Evolutionary conservation across 1,140 invertebrate genomes (phyloP).

Genomic region (Amyelois transitella): DNA sequence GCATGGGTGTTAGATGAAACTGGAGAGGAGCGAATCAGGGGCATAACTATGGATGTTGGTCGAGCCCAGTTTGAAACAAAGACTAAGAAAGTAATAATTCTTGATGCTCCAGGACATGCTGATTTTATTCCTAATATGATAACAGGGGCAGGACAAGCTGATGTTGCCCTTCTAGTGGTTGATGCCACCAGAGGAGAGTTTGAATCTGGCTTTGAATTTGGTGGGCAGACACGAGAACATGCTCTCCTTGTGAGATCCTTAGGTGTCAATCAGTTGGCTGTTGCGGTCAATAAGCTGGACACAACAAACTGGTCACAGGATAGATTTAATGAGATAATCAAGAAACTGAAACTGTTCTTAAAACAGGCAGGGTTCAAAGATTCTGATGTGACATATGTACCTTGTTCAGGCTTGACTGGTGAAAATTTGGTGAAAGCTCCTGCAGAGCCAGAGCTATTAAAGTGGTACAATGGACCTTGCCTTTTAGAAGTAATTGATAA

Average conservation of each 20-base stretch:
- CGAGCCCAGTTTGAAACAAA: constrained; percentile 95
- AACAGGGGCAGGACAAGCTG: constrained; percentile 96
- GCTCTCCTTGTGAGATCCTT: constrained; percentile 92
- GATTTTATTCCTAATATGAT: constrained; percentile 99
- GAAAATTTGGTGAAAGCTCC: constrained; percentile 89
- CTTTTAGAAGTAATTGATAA: constrained; percentile 90
- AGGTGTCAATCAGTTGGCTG: constrained; percentile 90
- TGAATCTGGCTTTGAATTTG: constrained; percentile 98
- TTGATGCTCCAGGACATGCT: constrained; percentile 98
- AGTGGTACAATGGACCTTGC: constrained; percentile 92
- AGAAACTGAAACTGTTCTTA: constrained; percentile 90
- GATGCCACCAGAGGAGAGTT: constrained; percentile 98
- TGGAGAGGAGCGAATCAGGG: constrained; percentile 92
- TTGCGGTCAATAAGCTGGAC: constrained; percentile 91
- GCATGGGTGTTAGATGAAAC: constrained; percentile 99
- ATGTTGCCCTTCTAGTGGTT: constrained; percentile 96
- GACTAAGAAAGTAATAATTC: constrained; percentile 87
- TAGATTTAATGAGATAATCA: constrained; percentile 90
- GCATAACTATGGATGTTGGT: constrained; percentile 98
- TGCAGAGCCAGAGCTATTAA: constrained; percentile 78
- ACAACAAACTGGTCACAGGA: constrained; percentile 86
- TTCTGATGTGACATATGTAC: constrained; percentile 91
- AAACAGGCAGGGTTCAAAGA: constrained; percentile 97
- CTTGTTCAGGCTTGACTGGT: constrained; percentile 95
- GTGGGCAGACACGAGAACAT: constrained; percentile 98